Evolutionary conservation across 2,888 invertebrate species (phyloP).

Genomic region (Hirtodrosophila duncani): DNA sequence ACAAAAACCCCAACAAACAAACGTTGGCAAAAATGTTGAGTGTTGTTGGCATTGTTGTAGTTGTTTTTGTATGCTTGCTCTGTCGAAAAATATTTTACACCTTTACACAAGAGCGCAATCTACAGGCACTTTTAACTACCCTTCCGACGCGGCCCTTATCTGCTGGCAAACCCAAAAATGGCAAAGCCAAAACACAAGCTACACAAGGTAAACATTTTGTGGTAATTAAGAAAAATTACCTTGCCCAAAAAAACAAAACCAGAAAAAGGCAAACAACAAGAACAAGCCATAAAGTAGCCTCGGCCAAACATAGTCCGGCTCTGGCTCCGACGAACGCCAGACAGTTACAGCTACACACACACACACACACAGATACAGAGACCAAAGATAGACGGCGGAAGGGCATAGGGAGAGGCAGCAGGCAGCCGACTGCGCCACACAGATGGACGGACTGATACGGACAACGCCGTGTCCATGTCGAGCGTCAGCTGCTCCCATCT

Average conservation of each 20-base stretch:
- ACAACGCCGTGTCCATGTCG: conserved; percentile 19
- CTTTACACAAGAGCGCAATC: conserved; percentile 56
- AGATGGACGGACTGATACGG: conserved; percentile 1
- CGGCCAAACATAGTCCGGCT: conserved; percentile 18
- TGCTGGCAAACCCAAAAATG: conserved; percentile 28
- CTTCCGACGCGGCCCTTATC: conserved; percentile 50
- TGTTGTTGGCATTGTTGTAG: conserved; percentile 34
- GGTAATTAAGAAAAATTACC: conserved; percentile 73
- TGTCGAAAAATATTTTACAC: conserved; percentile 66
- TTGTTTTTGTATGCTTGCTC: conserved; percentile 6
- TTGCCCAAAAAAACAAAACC: conserved; percentile 34
- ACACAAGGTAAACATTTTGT: conserved; percentile 72
- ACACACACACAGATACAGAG: conserved; percentile 3
- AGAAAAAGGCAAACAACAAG: conserved; percentile 30
- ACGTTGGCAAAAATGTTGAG: conserved; percentile 42
- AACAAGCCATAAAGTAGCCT: conserved; percentile 54
- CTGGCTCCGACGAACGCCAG: too few species aligned
- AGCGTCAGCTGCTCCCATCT: background rate
- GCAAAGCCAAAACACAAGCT: conserved; percentile 51
- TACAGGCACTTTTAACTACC: conserved; percentile 45
- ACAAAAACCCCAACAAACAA: conserved; percentile 48
- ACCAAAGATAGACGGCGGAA: conserved; percentile 3
- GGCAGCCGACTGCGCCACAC: too few species aligned
- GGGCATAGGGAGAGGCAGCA: conserved; percentile 35
- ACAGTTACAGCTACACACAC: conserved; percentile 20